A percentile compares a stretch with the other conserved stretches of the same genome.
Evolutionary conservation across 2,888 invertebrate genomes (phyloP).

Genomic region (Platynereis dumerilii): DNA sequence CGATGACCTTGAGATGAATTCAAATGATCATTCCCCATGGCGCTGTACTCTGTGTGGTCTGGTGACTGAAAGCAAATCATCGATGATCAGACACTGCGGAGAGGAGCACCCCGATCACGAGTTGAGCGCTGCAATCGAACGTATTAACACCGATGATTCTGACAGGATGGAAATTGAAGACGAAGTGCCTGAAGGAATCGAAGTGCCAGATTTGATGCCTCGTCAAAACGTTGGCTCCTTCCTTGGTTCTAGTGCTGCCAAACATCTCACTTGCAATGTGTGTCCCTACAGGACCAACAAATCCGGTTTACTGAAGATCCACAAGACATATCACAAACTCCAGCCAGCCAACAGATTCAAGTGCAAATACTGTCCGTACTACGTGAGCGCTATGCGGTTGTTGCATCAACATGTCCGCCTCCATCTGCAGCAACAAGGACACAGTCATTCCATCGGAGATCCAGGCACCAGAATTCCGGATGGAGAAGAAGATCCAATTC

Average conservation of each 20-base stretch:
- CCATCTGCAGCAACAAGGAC: conserved; percentile 61
- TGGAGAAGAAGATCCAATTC: neutral
- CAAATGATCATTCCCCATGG: neutral
- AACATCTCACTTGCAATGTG: conserved; percentile 68
- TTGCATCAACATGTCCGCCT: conserved; percentile 74
- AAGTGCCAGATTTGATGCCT: conserved; percentile 16
- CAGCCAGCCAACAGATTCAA: conserved; percentile 74
- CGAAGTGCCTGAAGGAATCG: conserved; percentile 7
- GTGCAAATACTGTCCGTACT: conserved; percentile 82
- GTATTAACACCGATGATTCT: neutral
- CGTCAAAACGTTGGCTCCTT: conserved; percentile 16
- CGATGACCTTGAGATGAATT: neutral
- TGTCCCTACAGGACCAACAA: conserved; percentile 72
- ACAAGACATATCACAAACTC: conserved; percentile 76
- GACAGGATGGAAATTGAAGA: conserved; percentile 3
- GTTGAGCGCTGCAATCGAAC: neutral
- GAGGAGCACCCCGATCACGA: conserved; percentile 13
- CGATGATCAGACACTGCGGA: conserved; percentile 13
- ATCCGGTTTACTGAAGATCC: conserved; percentile 54
- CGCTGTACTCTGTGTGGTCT: conserved; percentile 19
- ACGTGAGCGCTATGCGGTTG: conserved; percentile 67
- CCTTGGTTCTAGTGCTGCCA: conserved; percentile 25
- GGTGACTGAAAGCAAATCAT: conserved; percentile 8
- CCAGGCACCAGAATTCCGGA: conserved; percentile 5
- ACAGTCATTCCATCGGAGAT: neutral